A percentile compares a stretch with the other conserved stretches of the same genome.
These are phyloP conservation scores for Microcebus murinus DNA, from an alignment of 2,113 vertebrate genomes.

Conservation along the genomic window DNA sequence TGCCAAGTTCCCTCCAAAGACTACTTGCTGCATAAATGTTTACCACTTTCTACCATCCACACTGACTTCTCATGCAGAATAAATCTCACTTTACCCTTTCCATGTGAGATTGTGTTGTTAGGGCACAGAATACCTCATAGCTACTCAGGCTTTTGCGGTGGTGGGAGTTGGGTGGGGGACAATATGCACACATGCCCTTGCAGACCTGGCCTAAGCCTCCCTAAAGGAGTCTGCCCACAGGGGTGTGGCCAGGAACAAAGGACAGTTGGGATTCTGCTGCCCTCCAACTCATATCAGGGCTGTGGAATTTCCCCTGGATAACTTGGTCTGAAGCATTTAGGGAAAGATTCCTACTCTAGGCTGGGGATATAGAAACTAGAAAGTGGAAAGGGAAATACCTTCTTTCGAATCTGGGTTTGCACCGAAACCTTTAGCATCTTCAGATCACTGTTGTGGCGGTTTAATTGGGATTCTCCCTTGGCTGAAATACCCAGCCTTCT, in stretches of 20 bases:
- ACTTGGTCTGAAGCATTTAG: neutral
- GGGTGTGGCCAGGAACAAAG: neutral
- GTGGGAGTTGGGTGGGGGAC: neutral
- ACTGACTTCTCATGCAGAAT: neutral
- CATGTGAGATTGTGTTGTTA: neutral
- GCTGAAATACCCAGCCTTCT: neutral
- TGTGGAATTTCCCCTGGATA: neutral
- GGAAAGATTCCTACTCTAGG: neutral
- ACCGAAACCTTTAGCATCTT: neutral
- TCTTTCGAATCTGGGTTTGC: neutral
- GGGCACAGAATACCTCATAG: neutral
- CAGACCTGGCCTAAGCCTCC: neutral
- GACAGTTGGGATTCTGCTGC: neutral
- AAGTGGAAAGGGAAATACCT: neutral
- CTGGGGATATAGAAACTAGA: neutral
- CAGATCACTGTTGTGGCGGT: neutral
- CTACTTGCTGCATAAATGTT: neutral
- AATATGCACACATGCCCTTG: no score
- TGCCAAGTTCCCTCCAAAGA: neutral
- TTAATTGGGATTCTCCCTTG: neutral
- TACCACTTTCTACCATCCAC: neutral
- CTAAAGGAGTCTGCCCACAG: neutral
- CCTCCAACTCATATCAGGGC: neutral
- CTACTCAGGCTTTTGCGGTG: neutral
- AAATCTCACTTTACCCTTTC: neutral